Conservation (phyloP, 30 jellyfish, hydroid and myxozoan species). For the Aurelia aurita region DNA sequence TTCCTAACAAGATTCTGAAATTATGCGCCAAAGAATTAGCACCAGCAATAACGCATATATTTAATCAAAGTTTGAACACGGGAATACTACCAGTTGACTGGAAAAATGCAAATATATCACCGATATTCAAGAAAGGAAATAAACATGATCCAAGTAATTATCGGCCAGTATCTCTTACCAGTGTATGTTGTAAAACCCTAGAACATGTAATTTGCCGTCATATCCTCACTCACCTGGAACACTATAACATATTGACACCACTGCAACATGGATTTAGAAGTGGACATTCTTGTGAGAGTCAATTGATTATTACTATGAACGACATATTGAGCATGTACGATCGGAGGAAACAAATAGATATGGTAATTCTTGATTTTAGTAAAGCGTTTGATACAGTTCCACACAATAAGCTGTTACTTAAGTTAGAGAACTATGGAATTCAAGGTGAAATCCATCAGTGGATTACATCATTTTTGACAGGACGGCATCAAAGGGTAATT, state of each 20-base stretch:
- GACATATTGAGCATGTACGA: constrained; percentile 3
- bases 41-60: constrained; percentile 9
- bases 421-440: constrained; percentile 11
- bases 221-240: constrained; percentile 24
- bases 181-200: constrained; percentile 15
- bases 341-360: constrained; percentile 12
- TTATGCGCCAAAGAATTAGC: background rate
- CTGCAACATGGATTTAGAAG: constrained; percentile 56
- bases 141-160: constrained; percentile 6
- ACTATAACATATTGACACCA: constrained; percentile 22
- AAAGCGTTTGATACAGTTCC: too few relatives aligned
- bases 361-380: background rate
- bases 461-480: constrained; percentile 5
- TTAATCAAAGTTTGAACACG: background rate
- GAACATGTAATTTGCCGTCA: constrained; percentile 31
- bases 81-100: constrained; percentile 24
- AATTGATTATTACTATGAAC: constrained; percentile 24
- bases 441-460: constrained; percentile 16
- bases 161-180: background rate
- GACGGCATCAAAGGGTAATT: constrained; percentile 1
- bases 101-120: constrained; percentile 3
- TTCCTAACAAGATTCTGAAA: constrained; percentile 18
- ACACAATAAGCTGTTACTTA: constrained; percentile 36
- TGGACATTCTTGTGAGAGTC: constrained; percentile 51
- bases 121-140: constrained; percentile 8